Conservation (phyloP, 2,797 vertebrate genomes). For the Enteromius paludinosus region DNA sequence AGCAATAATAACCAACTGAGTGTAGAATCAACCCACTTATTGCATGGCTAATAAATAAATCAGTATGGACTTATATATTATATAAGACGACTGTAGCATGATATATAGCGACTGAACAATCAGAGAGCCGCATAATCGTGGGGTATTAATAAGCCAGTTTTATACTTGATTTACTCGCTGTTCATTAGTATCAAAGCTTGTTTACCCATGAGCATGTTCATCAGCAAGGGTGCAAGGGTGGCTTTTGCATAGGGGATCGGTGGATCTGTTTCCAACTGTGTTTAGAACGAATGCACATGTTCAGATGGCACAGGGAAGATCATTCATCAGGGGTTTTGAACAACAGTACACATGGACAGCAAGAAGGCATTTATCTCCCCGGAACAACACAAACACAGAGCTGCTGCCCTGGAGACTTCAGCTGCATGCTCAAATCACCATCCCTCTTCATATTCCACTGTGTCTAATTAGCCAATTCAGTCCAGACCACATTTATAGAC, state of each 20-base stretch:
- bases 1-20: background rate
- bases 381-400: conserved; percentile 60
- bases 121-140: background rate
- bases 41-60: background rate
- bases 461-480: conserved; percentile 67
- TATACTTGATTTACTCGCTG: background rate
- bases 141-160: background rate
- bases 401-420: conserved; percentile 61
- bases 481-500: conserved; percentile 51
- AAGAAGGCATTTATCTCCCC: conserved; percentile 66
- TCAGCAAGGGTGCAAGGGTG: background rate
- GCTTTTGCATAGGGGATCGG: conserved; percentile 14
- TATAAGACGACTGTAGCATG: background rate
- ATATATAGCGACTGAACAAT: background rate
- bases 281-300: conserved; percentile 50
- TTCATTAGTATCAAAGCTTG: conserved; percentile 1
- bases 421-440: conserved; percentile 50
- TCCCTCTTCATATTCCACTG: conserved; percentile 60
- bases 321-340: conserved; percentile 67
- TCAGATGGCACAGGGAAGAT: conserved; percentile 44
- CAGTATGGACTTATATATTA: background rate
- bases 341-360: conserved; percentile 61
- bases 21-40: conserved; percentile 12
- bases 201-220: conserved; percentile 9
- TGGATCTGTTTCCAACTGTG: conserved; percentile 30